Percentiles rank a stretch among this genome's conserved stretches.
Evolutionary conservation across 2,888 invertebrate species (phyloP).

Genomic region (Lycocerus yunnanus): DNA sequence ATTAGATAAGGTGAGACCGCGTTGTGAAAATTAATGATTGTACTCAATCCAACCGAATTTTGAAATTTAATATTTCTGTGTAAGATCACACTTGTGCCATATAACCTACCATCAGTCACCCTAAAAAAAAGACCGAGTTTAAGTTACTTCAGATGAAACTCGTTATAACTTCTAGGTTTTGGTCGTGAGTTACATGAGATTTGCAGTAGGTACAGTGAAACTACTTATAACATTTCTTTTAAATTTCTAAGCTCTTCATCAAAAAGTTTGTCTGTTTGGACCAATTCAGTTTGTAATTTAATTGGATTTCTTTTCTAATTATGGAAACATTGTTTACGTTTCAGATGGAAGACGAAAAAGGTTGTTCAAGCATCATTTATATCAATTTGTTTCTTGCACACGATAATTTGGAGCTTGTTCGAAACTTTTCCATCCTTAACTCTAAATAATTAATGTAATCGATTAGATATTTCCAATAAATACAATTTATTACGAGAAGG

Average conservation of each 20-base stretch:
- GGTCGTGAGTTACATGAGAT: not conserved
- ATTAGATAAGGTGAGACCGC: no score
- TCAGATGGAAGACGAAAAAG: not conserved
- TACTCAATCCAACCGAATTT: no score
- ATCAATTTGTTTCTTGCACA: not conserved
- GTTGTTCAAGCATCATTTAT: not conserved
- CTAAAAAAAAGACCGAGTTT: not conserved
- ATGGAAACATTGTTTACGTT: not conserved
- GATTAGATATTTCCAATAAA: not conserved
- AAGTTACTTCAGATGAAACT: not conserved
- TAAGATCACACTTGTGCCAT: no score
- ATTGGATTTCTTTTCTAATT: not conserved
- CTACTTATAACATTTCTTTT: not conserved
- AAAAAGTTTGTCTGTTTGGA: not conserved
- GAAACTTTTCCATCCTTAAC: not conserved
- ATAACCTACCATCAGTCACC: no score
- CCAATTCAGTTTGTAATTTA: not conserved
- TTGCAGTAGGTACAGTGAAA: not conserved
- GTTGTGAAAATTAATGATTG: no score
- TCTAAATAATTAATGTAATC: not conserved
- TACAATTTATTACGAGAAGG: not conserved
- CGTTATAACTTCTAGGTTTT: not conserved
- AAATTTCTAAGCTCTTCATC: not conserved
- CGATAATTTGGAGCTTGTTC: not conserved
- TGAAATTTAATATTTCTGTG: no score